Percentiles rank a stretch among this genome's conserved stretches.
phyloP scores from a whole-genome alignment of 1,140 invertebrate species.

The Ptiloglossa arizonensis region DNA sequence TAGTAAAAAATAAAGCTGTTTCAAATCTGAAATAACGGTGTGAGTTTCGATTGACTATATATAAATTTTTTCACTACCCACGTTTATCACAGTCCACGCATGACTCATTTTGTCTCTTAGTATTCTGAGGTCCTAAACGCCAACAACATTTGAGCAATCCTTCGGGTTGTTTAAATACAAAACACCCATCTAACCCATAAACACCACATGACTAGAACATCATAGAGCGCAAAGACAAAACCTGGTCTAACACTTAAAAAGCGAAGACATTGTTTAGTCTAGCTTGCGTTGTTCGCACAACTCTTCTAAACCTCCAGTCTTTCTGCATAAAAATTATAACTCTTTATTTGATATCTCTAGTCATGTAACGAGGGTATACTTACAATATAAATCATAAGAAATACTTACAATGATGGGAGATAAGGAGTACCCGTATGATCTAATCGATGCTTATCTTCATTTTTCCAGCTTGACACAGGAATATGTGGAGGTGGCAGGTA shows the following conservation, averaged over 20 bases:
- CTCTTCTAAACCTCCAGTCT: constrained; percentile 72
- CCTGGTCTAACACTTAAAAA: constrained; percentile 54
- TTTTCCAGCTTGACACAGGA: constrained; percentile 93
- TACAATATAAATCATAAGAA: constrained; percentile 38
- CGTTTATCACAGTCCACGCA: constrained; percentile 81
- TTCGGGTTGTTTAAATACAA: constrained; percentile 68
- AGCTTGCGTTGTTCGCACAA: constrained; percentile 75
- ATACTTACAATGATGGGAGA: constrained; percentile 76
- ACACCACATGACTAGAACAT: constrained; percentile 79
- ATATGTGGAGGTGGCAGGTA: constrained; percentile 92
- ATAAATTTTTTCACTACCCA: constrained; percentile 73
- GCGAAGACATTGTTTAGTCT: constrained; percentile 67
- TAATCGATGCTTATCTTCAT: constrained; percentile 89
- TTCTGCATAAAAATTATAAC: constrained; percentile 63
- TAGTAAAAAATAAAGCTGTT: constrained; percentile 55
- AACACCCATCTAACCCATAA: constrained; percentile 71
- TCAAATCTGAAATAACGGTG: constrained; percentile 54
- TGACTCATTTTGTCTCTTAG: constrained; percentile 78
- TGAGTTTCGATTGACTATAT: constrained; percentile 61
- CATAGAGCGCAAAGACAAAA: constrained; percentile 68
- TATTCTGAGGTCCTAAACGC: constrained; percentile 78
- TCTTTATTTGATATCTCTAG: constrained; percentile 50
- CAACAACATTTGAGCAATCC: constrained; percentile 79
- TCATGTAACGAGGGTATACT: constrained; percentile 50
- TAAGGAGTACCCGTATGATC: constrained; percentile 76